A percentile compares a stretch with the other conserved stretches of the same genome.
phyloP scores from a whole-genome alignment of 2,113 vertebrate species.

The Ictalurus punctatus region DNA sequence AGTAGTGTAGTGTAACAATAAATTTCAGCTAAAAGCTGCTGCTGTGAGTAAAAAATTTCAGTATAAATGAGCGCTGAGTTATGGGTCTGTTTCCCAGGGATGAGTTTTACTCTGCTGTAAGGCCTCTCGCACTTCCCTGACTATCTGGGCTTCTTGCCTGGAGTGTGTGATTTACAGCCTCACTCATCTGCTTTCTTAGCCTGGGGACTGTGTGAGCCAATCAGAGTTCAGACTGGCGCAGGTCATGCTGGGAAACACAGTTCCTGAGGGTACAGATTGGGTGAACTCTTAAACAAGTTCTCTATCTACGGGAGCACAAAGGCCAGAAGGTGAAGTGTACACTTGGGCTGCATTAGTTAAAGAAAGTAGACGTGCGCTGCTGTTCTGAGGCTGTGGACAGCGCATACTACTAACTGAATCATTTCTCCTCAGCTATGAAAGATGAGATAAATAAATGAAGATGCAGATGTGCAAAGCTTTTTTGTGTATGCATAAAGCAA shows the following conservation, averaged over 20 bases:
- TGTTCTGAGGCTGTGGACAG: conserved; percentile 20
- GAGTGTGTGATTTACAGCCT: conserved; percentile 60
- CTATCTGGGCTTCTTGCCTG: conserved; percentile 57
- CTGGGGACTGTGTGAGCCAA: conserved; percentile 10
- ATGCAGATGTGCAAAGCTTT: conserved; percentile 8
- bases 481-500: neutral
- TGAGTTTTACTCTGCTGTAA: conserved; percentile 52
- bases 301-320: conserved; percentile 47
- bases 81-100: conserved; percentile 50
- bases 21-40: conserved; percentile 4
- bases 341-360: conserved; percentile 52
- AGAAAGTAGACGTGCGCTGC: conserved; percentile 38
- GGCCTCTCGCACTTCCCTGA: conserved; percentile 47
- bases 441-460: conserved; percentile 21
- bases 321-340: conserved; percentile 53
- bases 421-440: conserved; percentile 16
- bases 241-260: conserved; percentile 53
- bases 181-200: conserved; percentile 37
- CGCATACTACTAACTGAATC: conserved; percentile 1
- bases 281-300: conserved; percentile 34
- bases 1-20: neutral
- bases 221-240: neutral
- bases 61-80: conserved; percentile 62
- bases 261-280: conserved; percentile 47
- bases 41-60: conserved; percentile 26